Percentiles rank a stretch among this genome's conserved stretches.
phyloP scores from a whole-genome alignment of 2,888 invertebrate genomes.

The Agriopis leucophaearia region DNA sequence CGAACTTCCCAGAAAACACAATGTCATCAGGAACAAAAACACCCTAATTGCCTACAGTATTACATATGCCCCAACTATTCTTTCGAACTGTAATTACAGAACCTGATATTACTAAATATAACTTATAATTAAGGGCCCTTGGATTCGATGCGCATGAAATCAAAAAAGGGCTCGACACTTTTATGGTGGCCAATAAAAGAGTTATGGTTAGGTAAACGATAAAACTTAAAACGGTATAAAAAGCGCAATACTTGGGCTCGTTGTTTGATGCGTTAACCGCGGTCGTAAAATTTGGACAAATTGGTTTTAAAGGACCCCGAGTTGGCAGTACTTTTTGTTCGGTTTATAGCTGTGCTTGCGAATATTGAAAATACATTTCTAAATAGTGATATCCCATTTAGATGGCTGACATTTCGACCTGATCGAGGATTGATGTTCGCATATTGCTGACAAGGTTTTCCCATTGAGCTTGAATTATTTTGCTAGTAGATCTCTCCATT shows the following conservation, averaged over 20 bases:
- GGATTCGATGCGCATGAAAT: constrained; percentile 43
- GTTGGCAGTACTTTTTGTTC: constrained; percentile 59
- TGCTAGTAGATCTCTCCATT: neutral
- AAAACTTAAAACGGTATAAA: constrained; percentile 75
- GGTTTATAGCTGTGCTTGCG: constrained; percentile 60
- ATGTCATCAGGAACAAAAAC: constrained; percentile 78
- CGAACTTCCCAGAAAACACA: constrained; percentile 75
- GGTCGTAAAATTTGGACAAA: constrained; percentile 79
- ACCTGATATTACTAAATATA: constrained; percentile 52
- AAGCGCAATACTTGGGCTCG: constrained; percentile 72
- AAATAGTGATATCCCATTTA: constrained; percentile 48
- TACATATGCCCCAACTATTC: constrained; percentile 63
- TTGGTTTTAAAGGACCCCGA: constrained; percentile 73
- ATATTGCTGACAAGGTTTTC: constrained; percentile 52
- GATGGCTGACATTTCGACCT: constrained; percentile 44
- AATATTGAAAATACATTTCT: constrained; percentile 41
- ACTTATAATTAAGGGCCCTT: constrained; percentile 59
- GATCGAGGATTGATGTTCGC: constrained; percentile 55
- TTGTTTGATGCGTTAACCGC: constrained; percentile 75
- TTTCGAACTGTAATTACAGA: constrained; percentile 60
- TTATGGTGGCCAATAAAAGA: constrained; percentile 54
- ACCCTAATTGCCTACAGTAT: constrained; percentile 68
- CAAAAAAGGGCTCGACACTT: constrained; percentile 50
- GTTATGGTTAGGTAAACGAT: constrained; percentile 76
- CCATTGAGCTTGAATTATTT: constrained; percentile 33